A percentile compares a stretch with the other conserved stretches of the same genome.
Evolutionary conservation across 2,797 vertebrate species (phyloP).

Genomic region (Enteromius viviparus): DNA sequence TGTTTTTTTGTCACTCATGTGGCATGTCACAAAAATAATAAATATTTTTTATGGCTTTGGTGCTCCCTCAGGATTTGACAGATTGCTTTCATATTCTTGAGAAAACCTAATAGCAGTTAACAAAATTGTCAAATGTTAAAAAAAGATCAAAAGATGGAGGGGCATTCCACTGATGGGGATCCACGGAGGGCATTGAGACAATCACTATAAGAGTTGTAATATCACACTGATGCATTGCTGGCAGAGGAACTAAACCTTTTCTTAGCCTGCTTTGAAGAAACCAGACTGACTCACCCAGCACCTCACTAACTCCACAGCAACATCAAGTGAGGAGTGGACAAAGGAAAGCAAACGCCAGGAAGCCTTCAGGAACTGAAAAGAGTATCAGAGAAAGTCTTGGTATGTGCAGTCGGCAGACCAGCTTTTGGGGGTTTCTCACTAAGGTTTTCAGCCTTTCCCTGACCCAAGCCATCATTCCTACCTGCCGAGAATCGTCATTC

Average conservation of each 20-base stretch:
- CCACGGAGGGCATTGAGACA: no score
- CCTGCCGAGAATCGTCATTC: neutral
- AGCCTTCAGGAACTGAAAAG: neutral
- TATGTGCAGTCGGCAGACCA: neutral
- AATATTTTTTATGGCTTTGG: constrained; percentile 9
- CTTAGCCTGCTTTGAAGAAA: neutral
- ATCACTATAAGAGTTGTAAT: no score
- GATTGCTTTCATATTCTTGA: neutral
- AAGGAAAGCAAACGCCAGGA: neutral
- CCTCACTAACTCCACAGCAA: neutral
- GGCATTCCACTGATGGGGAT: no score
- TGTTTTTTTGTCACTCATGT: neutral
- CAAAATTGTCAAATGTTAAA: neutral
- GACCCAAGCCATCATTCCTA: neutral
- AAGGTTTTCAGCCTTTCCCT: neutral
- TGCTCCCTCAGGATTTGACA: neutral
- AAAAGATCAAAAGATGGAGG: no score
- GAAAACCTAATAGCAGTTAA: neutral
- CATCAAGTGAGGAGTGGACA: neutral
- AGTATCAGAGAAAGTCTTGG: neutral
- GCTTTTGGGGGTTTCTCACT: neutral
- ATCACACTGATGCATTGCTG: neutral
- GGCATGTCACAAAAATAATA: neutral
- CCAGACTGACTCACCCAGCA: neutral
- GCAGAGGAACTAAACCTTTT: neutral